A percentile compares a stretch with the other conserved stretches of the same genome.
Evolutionary conservation across 2,797 vertebrate species (phyloP).

Genomic region (Hydrocynus forskahlii): DNA sequence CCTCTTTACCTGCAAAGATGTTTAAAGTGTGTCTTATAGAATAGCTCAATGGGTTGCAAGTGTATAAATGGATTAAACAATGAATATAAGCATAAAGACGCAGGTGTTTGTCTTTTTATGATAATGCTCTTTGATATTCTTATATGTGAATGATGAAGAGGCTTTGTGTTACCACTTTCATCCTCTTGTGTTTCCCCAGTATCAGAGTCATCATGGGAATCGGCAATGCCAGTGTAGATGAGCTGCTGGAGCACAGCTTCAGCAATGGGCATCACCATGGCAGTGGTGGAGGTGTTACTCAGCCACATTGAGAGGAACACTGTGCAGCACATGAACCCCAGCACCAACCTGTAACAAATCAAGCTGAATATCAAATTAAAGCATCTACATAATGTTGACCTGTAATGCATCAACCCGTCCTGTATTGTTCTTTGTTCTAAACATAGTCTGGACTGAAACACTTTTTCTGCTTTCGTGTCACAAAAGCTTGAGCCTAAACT

Average conservation of each 20-base stretch:
- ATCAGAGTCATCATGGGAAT: slow-evolving; percentile 79
- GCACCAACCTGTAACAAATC: slow-evolving; percentile 84
- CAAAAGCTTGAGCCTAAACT: no score
- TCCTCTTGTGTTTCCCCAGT: slow-evolving; percentile 72
- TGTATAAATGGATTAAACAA: neutral
- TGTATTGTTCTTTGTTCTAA: no score
- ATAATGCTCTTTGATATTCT: neutral
- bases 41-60: neutral
- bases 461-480: no score
- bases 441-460: no score
- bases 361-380: slow-evolving; percentile 92
- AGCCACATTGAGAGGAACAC: slow-evolving; percentile 97
- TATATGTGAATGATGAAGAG: neutral
- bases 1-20: slow-evolving; percentile 69
- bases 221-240: slow-evolving; percentile 81
- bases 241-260: slow-evolving; percentile 97
- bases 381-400: neutral
- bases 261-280: slow-evolving; percentile 98
- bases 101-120: neutral
- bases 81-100: neutral
- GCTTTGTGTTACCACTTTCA: slow-evolving; percentile 62
- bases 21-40: neutral
- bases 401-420: neutral
- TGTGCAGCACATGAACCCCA: slow-evolving; percentile 98
- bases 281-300: slow-evolving; percentile 97